phyloP scores from a whole-genome alignment of 2,113 vertebrate genomes.

The Herpailurus yagouaroundi region DNA sequence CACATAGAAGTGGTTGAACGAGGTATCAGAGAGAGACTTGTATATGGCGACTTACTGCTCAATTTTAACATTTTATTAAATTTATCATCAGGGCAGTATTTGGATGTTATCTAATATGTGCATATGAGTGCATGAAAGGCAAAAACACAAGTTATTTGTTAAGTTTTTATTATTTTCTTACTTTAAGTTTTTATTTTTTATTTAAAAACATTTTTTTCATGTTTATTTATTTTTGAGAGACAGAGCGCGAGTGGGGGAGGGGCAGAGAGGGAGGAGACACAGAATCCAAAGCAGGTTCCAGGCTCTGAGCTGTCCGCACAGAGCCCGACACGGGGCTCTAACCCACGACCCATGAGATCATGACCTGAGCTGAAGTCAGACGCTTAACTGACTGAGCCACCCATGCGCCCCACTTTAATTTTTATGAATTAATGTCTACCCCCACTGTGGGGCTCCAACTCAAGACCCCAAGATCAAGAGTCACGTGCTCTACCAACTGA shows the following conservation, averaged over 20 bases:
- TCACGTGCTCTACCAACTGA: background rate
- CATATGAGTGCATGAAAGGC: background rate
- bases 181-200: background rate
- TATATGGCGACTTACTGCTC: background rate
- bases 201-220: no score
- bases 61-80: background rate
- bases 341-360: no score
- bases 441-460: background rate
- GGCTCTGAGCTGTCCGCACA: no score
- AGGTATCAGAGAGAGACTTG: background rate
- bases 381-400: no score
- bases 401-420: background rate
- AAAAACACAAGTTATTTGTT: background rate
- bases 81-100: background rate
- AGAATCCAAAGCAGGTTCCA: no score
- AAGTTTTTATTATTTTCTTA: background rate
- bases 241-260: no score
- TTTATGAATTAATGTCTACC: background rate
- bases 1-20: background rate
- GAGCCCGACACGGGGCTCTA: no score
- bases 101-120: background rate
- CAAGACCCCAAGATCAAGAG: background rate
- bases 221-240: no score
- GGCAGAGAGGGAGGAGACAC: no score
- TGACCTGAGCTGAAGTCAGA: no score